Evolutionary conservation across 2,113 vertebrate genomes (phyloP).

Genomic region (Neoarius graeffei): DNA sequence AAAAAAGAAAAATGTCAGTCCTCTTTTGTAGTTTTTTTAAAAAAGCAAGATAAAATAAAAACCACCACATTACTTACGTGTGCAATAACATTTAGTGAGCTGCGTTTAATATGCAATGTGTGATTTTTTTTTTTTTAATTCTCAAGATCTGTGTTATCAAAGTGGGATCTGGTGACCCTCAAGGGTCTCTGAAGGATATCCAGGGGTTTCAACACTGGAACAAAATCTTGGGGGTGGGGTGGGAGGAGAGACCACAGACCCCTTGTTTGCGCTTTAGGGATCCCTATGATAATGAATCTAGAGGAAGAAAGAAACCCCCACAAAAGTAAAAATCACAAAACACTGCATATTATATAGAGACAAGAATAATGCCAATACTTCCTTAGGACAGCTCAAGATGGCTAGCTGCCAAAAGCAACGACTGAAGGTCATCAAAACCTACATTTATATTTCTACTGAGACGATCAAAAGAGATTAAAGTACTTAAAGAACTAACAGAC

Average conservation of each 20-base stretch:
- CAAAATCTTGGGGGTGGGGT: too few species aligned
- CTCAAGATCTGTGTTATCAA: background rate
- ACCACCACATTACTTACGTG: background rate
- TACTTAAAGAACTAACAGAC: background rate
- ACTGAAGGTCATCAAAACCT: constrained; percentile 41
- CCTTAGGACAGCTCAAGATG: background rate
- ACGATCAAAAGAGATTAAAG: background rate
- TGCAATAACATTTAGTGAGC: background rate
- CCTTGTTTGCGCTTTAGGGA: background rate
- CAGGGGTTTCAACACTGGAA: background rate
- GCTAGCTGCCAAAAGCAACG: background rate
- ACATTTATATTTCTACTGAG: background rate
- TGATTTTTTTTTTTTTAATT: background rate
- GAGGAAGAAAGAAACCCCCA: background rate
- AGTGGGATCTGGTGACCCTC: background rate
- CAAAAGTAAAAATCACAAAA: background rate
- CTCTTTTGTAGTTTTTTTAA: too few species aligned
- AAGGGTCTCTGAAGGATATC: background rate
- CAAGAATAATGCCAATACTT: background rate
- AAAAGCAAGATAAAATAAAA: background rate
- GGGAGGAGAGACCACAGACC: background rate
- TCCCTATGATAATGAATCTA: background rate
- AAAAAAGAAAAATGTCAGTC: background rate
- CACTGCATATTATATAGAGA: background rate
- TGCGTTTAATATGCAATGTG: background rate